phyloP scores from a whole-genome alignment of 2,888 invertebrate species.

The Oxytorus armatus region DNA sequence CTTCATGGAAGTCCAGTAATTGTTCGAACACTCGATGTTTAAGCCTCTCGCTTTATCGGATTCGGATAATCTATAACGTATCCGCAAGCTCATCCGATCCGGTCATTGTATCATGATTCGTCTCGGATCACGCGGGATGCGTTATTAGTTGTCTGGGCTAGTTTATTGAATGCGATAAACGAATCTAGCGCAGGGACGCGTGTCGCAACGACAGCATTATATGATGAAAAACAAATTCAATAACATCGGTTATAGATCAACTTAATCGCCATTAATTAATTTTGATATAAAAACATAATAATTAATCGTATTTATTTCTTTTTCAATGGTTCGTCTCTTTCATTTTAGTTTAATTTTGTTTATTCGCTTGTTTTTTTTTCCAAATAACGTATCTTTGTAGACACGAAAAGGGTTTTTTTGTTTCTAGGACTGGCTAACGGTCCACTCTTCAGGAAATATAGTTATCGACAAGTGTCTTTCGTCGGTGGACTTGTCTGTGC shows the following conservation, averaged over 20 bases:
- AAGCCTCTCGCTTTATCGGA: slow-evolving; percentile 25
- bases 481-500: slow-evolving; percentile 87
- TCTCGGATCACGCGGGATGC: slow-evolving; percentile 54
- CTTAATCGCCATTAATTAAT: background rate
- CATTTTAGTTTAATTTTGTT: no score
- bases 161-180: slow-evolving; percentile 39
- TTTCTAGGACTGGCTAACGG: slow-evolving; percentile 89
- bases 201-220: slow-evolving; percentile 13
- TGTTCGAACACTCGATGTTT: slow-evolving; percentile 19
- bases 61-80: slow-evolving; percentile 34
- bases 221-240: slow-evolving; percentile 27
- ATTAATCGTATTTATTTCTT: background rate
- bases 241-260: background rate
- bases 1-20: slow-evolving; percentile 17
- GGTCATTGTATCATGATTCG: slow-evolving; percentile 34
- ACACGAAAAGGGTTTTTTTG: background rate
- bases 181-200: slow-evolving; percentile 39
- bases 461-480: slow-evolving; percentile 89
- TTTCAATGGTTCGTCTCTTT: background rate
- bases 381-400: background rate
- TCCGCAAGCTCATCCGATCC: slow-evolving; percentile 18
- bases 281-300: background rate
- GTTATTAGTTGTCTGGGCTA: slow-evolving; percentile 8
- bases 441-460: slow-evolving; percentile 89
- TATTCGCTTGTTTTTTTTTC: background rate